Conservation (phyloP, 2,888 invertebrate genomes). For the Corythucha ciliata region DNA sequence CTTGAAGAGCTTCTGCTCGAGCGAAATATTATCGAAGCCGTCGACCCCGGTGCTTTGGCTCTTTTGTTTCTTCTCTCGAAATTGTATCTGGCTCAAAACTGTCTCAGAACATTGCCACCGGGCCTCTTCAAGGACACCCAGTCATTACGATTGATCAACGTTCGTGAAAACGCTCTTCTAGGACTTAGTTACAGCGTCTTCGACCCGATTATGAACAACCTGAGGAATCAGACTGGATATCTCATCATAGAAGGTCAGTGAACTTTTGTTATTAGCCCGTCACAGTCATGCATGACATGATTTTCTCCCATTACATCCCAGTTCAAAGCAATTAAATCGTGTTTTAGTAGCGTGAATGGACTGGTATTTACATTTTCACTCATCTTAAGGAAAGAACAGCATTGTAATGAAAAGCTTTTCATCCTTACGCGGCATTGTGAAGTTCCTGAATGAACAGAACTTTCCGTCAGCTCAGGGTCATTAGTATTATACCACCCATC, state of each 20-base stretch:
- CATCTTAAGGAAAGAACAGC: too few species aligned
- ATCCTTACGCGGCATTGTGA: too few species aligned
- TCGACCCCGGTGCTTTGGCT: conserved; percentile 67
- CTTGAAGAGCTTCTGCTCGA: conserved; percentile 57
- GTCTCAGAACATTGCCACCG: conserved; percentile 58
- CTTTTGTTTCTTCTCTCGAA: conserved; percentile 63
- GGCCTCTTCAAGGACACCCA: conserved; percentile 65
- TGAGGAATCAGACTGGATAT: conserved; percentile 64
- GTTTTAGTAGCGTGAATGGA: too few species aligned
- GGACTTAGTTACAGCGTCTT: conserved; percentile 67
- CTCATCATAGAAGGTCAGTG: conserved; percentile 67
- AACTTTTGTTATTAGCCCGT: too few species aligned
- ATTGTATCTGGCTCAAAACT: conserved; percentile 66
- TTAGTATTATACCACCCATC: too few species aligned
- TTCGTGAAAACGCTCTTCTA: conserved; percentile 66
- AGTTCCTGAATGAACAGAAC: too few species aligned
- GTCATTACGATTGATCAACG: conserved; percentile 61
- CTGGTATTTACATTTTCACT: too few species aligned
- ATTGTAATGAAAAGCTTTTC: too few species aligned
- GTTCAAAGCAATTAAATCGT: too few species aligned
- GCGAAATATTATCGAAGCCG: conserved; percentile 49
- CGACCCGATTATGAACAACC: conserved; percentile 65
- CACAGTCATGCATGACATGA: too few species aligned
- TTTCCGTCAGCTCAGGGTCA: too few species aligned
- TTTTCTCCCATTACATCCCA: too few species aligned